Conservation (phyloP, 2,888 invertebrate genomes). For the Eupithecia subumbrata region DNA sequence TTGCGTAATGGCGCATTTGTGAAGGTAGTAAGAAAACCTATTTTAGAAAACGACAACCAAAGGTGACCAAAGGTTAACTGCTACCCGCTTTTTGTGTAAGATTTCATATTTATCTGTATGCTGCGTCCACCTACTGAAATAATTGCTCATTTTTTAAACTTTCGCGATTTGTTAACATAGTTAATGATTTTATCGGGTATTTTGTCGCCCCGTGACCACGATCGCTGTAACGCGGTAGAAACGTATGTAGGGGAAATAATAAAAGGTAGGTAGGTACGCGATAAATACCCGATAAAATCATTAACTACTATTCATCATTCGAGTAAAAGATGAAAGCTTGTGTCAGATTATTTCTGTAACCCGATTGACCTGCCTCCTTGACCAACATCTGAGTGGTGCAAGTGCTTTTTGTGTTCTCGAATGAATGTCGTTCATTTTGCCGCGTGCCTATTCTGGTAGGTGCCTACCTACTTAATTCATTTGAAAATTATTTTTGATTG, state of each 20-base stretch:
- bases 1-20: constrained; percentile 60
- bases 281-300: no score
- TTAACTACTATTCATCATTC: background rate
- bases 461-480: background rate
- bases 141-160: no score
- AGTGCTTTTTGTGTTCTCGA: constrained; percentile 44
- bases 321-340: background rate
- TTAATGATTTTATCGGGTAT: no score
- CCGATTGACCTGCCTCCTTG: constrained; percentile 47
- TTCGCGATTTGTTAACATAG: no score
- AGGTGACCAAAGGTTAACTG: background rate
- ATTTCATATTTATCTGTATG: background rate
- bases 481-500: background rate
- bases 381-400: constrained; percentile 50
- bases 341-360: constrained; percentile 23
- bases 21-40: constrained; percentile 15
- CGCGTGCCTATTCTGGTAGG: constrained; percentile 32
- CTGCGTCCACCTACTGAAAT: background rate
- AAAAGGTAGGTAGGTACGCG: no score
- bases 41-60: constrained; percentile 1
- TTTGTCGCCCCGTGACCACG: no score
- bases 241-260: no score
- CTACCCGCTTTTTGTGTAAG: constrained; percentile 24
- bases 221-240: no score
- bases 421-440: constrained; percentile 32